These are phyloP conservation scores for Stigmatopora argus DNA, from an alignment of 2,113 vertebrate genomes.

Conservation along the genomic window DNA sequence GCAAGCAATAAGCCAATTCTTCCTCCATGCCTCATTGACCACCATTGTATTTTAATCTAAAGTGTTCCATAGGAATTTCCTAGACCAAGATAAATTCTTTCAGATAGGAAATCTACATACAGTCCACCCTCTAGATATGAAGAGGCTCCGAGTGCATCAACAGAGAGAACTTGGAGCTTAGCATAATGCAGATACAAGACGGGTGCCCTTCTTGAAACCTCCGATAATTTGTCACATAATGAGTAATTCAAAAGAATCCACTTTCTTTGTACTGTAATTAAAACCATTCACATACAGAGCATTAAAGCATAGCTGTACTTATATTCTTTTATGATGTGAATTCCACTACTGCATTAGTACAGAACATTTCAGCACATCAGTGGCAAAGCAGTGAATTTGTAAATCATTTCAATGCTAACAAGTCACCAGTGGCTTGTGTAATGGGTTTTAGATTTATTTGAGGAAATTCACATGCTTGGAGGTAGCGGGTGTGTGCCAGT, in stretches of 20 bases:
- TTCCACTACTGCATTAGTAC: constrained; percentile 33
- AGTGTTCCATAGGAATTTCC: neutral
- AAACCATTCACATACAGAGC: constrained; percentile 40
- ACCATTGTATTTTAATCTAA: neutral
- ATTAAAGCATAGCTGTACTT: constrained; percentile 31
- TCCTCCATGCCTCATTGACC: neutral
- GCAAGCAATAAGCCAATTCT: neutral
- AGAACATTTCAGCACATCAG: constrained; percentile 23
- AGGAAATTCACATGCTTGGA: constrained; percentile 1
- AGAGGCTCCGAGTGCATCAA: neutral
- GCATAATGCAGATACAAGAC: neutral
- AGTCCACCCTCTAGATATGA: neutral
- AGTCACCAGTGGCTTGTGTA: constrained; percentile 14
- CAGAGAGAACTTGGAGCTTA: neutral
- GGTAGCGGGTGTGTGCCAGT: constrained; percentile 4
- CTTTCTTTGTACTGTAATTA: constrained; percentile 40
- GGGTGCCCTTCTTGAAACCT: neutral
- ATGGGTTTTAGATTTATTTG: constrained; percentile 14
- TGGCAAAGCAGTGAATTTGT: constrained; percentile 28
- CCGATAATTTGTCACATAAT: constrained; percentile 2
- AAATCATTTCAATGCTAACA: constrained; percentile 32
- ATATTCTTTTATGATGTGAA: constrained; percentile 37
- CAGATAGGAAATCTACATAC: neutral
- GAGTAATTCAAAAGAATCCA: constrained; percentile 8
- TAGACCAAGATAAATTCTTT: neutral